Evolutionary conservation across 2,113 vertebrate species (phyloP).

Genomic region (Rhabdomys dilectus): DNA sequence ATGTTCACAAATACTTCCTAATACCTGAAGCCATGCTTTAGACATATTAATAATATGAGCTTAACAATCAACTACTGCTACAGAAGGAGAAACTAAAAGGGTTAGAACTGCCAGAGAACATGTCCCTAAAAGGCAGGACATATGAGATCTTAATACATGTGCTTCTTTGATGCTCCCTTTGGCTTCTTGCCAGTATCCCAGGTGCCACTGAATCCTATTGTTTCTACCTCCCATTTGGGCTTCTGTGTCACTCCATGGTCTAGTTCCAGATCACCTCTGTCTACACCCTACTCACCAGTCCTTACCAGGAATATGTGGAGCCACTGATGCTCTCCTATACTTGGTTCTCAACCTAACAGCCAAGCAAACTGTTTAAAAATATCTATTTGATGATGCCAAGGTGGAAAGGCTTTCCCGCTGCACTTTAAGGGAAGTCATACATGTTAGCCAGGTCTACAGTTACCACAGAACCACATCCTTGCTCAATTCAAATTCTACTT

Average conservation of each 20-base stretch:
- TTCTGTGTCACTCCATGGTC: not conserved
- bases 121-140: not conserved
- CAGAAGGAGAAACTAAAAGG: not conserved
- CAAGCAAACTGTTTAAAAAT: constrained; percentile 11
- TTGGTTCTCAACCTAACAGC: not conserved
- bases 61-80: not conserved
- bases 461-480: not conserved
- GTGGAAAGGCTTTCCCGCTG: not conserved
- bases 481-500: not conserved
- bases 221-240: not conserved
- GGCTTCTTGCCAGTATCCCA: not conserved
- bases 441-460: not conserved
- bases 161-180: not conserved
- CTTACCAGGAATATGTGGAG: not conserved
- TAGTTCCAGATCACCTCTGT: not conserved
- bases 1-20: not conserved
- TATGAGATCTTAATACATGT: not conserved
- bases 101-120: not conserved
- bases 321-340: not conserved
- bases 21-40: not conserved
- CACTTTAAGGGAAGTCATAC: not conserved
- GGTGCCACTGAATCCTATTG: not conserved
- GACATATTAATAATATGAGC: not conserved
- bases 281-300: not conserved
- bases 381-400: not conserved